A percentile compares a stretch with the other conserved stretches of the same genome.
These are phyloP conservation scores for Periophthalmodon schlosseri DNA, from an alignment of 2,113 vertebrate species.

Conservation along the genomic window DNA sequence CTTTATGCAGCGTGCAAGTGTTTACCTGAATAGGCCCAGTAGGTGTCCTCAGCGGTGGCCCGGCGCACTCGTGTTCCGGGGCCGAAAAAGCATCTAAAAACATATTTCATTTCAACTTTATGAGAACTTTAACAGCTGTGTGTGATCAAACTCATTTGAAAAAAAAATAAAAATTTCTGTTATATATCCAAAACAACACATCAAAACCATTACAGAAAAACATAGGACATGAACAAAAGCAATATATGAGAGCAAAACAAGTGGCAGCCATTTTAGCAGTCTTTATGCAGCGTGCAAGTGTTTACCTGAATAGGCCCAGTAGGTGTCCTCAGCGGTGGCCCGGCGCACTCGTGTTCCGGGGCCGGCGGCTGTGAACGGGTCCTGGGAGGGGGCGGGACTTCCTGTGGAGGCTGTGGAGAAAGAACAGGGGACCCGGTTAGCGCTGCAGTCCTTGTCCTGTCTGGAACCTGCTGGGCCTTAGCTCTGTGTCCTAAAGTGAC, in stretches of 20 bases:
- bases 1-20: not conserved
- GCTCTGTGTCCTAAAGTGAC: conserved; percentile 45
- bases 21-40: conserved; percentile 96
- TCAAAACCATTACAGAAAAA: not conserved
- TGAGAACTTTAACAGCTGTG: not conserved
- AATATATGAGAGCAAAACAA: not conserved
- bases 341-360: conserved; percentile 80
- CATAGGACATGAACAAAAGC: not conserved
- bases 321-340: conserved; percentile 83
- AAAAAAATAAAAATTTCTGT: too few species aligned
- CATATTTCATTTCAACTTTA: not conserved
- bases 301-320: conserved; percentile 96
- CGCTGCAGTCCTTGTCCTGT: conserved; percentile 5
- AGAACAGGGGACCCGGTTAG: conserved; percentile 39
- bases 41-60: conserved; percentile 83
- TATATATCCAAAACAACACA: not conserved
- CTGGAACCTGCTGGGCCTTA: conserved; percentile 32
- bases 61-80: conserved; percentile 80
- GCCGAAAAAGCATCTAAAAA: conserved; percentile 15
- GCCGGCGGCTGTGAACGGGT: conserved; percentile 69
- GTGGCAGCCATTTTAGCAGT: not conserved
- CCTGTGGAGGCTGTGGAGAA: conserved; percentile 81
- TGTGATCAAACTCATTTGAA: not conserved
- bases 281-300: not conserved
- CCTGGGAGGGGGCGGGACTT: conserved; percentile 69